Evolutionary conservation across 2,888 invertebrate genomes (phyloP), one percentile per base, ranked within the genome.

Genomic region (Trachelus tabidus): DNA sequence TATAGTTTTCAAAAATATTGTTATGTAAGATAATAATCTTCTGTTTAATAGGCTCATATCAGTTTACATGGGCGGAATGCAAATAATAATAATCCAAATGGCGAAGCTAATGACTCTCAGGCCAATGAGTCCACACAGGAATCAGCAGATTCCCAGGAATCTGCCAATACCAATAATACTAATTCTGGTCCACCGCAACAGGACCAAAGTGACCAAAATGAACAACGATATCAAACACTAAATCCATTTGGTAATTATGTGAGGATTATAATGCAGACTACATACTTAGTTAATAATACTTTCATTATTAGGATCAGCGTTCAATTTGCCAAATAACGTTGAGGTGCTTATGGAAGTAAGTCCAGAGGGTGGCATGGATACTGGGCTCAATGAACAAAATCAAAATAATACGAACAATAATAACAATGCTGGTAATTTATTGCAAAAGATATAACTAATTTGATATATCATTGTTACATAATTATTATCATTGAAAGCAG

Each of bases 331-430:
- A 68, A 40, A 79, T 33, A 93, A 93, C 86, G 92, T 94, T 78
- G 94, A 94, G 84, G 93, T 95, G 80, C 92, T 94, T 84, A 94
- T 95, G 94, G 94, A 93, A 87, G 92, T 93, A 76, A 93, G 92
- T 73, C 93, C 93, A 33, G 93, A 93, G 86, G 91, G 92, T 88
- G 89, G 91, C 79, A 90, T 92, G 84, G 92, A 92, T 77, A 85
- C 88, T 75, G 84, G 87, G 33, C 68, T 1, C 78, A 78, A 12
- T 73, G 76, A 76, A 69, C 75, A 75, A 40, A 80, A 34, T 76
- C 73, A 77, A n/a, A 68, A 15, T n/a, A 81, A 35, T 56, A 78
- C 82, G 30, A 81, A 81, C 68, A 82, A 82, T 56, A 85, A 83
- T 30, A 82, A 79, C 30, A 81, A 81, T 35, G 75, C 40, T 68